Evolutionary conservation across 2,888 invertebrate species (phyloP).

Genomic region (Rhagium mordax): DNA sequence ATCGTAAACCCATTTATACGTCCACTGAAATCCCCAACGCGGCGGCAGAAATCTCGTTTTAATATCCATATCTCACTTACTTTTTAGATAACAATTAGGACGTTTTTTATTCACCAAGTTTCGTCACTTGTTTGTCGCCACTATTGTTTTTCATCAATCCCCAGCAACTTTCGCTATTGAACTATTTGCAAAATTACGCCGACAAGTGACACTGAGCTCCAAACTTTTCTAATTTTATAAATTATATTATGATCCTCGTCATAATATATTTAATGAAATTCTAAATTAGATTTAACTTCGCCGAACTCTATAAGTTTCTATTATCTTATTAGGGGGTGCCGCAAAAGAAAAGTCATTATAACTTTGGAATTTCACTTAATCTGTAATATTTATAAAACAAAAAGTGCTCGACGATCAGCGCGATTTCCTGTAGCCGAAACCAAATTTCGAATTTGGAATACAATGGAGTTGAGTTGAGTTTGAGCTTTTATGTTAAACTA

Average conservation of each 20-base stretch:
- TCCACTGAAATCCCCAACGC: no score
- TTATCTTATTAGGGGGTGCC: constrained; percentile 1
- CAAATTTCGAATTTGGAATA: no score
- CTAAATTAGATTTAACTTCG: constrained; percentile 14
- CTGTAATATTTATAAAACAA: not conserved
- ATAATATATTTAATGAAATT: constrained; percentile 21
- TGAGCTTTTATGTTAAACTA: no score
- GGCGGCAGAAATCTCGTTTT: no score
- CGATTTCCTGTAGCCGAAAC: no score
- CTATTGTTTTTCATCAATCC: constrained; percentile 1
- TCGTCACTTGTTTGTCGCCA: not conserved
- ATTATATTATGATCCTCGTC: constrained; percentile 15
- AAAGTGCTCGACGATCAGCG: not conserved
- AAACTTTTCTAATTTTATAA: constrained; percentile 24
- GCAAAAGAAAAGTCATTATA: constrained; percentile 4
- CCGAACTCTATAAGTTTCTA: constrained; percentile 23
- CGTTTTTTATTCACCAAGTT: not conserved
- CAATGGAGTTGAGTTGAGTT: no score
- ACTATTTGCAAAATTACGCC: constrained; percentile 5
- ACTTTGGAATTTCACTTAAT: not conserved
- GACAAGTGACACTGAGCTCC: not conserved
- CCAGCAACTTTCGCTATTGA: not conserved
- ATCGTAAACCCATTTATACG: no score
- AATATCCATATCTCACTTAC: no score
- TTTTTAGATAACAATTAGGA: no score